Evolutionary conservation across 2,888 invertebrate genomes (phyloP).

Genomic region (Eupithecia centaureata): DNA sequence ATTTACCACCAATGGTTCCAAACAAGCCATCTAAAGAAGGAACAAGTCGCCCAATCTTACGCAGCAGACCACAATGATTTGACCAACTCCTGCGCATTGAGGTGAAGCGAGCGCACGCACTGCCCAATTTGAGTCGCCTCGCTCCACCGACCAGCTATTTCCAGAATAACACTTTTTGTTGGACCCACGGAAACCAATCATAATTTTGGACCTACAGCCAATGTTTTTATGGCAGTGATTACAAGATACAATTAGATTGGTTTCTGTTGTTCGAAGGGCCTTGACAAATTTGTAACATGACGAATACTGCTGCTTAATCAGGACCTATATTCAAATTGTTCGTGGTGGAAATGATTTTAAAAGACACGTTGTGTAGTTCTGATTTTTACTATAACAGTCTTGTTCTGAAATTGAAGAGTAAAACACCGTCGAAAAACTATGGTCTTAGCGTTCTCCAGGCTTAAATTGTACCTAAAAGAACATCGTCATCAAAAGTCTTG

Average conservation of each 20-base stretch:
- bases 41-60: conserved; percentile 19
- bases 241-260: conserved; percentile 8
- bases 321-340: not conserved
- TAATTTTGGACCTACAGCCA: conserved; percentile 8
- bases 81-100: conserved; percentile 63
- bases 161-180: conserved; percentile 53
- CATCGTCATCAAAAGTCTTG: no score
- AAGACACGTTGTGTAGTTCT: no score
- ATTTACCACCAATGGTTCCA: no score
- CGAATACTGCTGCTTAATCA: not conserved
- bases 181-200: conserved; percentile 26
- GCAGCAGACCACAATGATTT: conserved; percentile 56
- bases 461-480: not conserved
- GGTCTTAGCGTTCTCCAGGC: not conserved
- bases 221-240: conserved; percentile 5
- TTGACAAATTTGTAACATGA: conserved; percentile 9
- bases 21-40: no score
- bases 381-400: no score
- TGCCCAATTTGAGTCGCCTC: conserved; percentile 60
- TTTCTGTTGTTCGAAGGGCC: conserved; percentile 10
- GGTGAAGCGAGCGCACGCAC: conserved; percentile 63
- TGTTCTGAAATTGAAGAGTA: not conserved
- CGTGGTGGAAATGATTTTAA: not conserved
- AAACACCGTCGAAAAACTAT: not conserved
- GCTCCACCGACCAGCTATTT: conserved; percentile 65